Evolutionary conservation across 2,797 vertebrate genomes (phyloP).

Genomic region (Iguana delicatissima): DNA sequence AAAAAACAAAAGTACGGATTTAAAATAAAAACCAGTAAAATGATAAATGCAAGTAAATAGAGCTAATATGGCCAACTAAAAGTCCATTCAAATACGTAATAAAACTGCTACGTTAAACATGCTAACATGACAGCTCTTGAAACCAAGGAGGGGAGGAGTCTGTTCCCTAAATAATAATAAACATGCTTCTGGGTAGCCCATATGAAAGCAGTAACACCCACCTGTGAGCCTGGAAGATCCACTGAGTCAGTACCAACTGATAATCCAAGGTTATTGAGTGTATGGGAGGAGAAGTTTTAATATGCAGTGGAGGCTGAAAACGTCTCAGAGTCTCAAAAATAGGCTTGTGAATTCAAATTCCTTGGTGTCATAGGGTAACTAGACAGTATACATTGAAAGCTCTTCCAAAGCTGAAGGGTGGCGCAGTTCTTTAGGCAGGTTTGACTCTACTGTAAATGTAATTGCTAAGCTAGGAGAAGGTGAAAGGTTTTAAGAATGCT

Average conservation of each 20-base stretch:
- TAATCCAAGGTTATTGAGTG: too few species aligned
- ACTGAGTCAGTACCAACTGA: too few species aligned
- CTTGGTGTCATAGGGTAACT: not conserved
- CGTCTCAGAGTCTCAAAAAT: not conserved
- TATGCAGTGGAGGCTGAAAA: not conserved
- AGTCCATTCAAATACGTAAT: not conserved
- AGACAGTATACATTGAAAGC: constrained; percentile 16
- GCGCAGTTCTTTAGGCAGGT: not conserved
- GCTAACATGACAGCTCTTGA: too few species aligned
- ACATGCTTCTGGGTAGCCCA: too few species aligned
- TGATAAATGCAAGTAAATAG: not conserved
- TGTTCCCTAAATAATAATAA: too few species aligned
- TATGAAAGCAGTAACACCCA: too few species aligned
- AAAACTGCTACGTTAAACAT: too few species aligned
- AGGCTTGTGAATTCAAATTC: not conserved
- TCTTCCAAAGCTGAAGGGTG: not conserved
- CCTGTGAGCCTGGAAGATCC: too few species aligned
- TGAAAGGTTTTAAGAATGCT: not conserved
- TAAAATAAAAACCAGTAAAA: not conserved
- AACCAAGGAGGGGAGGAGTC: too few species aligned
- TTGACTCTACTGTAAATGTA: constrained; percentile 23
- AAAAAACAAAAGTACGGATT: not conserved
- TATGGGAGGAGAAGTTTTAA: too few species aligned
- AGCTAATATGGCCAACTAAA: not conserved
- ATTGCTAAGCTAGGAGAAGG: not conserved